phyloP scores from a whole-genome alignment of 2,797 vertebrate species.

The Poecile montanus region DNA sequence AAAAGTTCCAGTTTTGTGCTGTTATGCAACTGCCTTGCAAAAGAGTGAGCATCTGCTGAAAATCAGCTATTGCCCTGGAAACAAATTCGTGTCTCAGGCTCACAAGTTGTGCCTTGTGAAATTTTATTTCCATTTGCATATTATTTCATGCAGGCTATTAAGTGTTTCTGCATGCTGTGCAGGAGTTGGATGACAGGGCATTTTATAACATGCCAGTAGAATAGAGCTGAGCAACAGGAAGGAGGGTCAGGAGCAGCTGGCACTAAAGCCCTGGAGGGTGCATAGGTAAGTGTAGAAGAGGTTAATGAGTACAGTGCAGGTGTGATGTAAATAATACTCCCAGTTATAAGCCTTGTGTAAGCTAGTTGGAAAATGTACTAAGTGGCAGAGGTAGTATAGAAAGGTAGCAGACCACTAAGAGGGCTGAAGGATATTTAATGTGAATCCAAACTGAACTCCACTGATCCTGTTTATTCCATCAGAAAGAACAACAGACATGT shows the following conservation, averaged over 20 bases:
- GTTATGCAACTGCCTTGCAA: conserved; percentile 3
- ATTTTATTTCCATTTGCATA: background rate
- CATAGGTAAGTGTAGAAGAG: background rate
- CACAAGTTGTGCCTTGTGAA: background rate
- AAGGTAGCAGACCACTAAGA: background rate
- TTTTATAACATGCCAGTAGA: background rate
- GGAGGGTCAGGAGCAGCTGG: background rate
- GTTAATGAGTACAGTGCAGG: background rate
- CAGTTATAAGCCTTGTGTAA: background rate
- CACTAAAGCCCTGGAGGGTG: background rate
- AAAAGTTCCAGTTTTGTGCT: background rate
- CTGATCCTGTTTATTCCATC: background rate
- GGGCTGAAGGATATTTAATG: background rate
- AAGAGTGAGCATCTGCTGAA: conserved; percentile 1
- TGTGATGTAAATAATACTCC: background rate
- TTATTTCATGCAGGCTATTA: background rate
- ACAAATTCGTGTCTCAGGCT: background rate
- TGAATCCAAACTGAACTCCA: background rate
- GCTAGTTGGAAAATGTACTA: background rate
- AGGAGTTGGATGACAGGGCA: background rate
- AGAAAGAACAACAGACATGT: background rate
- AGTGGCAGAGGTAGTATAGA: background rate
- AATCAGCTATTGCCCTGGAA: conserved; percentile 1
- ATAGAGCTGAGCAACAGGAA: background rate
- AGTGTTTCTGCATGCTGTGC: background rate